Percentiles rank a stretch among this genome's conserved stretches.
Evolutionary conservation across 2,888 invertebrate genomes (phyloP).

Genomic region (Schizaphis graminum): DNA sequence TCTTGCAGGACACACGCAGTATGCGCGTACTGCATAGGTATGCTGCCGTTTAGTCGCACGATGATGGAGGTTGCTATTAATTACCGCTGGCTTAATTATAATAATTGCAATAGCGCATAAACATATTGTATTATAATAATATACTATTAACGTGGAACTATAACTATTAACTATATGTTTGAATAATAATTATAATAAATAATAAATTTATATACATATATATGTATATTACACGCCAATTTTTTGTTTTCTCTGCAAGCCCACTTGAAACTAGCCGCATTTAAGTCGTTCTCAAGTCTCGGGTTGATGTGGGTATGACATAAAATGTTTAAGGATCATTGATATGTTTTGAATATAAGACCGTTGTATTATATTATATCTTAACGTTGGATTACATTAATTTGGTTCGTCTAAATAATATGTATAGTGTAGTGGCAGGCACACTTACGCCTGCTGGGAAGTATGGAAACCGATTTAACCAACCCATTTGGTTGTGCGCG

Average conservation of each 20-base stretch:
- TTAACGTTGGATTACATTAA: background rate
- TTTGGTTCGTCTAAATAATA: background rate
- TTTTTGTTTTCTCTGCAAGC: background rate
- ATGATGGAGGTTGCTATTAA: too few relatives aligned
- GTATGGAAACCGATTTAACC: background rate
- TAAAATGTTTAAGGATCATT: background rate
- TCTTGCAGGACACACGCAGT: background rate
- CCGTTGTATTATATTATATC: background rate
- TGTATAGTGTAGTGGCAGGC: too few relatives aligned
- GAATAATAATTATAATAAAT: background rate
- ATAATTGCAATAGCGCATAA: background rate
- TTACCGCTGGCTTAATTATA: too few relatives aligned
- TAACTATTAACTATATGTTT: too few relatives aligned
- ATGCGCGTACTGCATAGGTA: background rate
- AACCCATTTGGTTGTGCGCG: background rate
- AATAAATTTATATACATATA: background rate
- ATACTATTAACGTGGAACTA: background rate
- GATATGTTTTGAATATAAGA: background rate
- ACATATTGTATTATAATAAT: background rate
- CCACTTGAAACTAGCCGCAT: background rate
- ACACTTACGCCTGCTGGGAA: background rate
- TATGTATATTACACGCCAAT: background rate
- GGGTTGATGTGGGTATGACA: background rate
- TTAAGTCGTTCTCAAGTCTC: background rate
- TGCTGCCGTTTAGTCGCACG: too few relatives aligned